phyloP scores from a whole-genome alignment of 2,113 vertebrate species.

The Scophthalmus maximus region DNA sequence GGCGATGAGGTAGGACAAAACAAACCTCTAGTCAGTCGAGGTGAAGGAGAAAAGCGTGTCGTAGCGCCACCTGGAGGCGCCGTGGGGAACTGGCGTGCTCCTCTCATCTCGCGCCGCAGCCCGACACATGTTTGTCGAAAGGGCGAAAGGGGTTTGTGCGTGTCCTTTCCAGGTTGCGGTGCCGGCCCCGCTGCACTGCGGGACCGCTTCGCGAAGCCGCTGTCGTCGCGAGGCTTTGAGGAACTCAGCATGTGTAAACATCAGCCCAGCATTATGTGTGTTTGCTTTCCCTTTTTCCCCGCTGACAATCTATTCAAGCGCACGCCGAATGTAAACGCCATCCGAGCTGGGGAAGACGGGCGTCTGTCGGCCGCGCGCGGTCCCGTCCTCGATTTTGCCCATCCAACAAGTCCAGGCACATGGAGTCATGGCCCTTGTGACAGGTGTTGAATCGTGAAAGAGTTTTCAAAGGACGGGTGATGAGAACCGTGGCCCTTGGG shows the following conservation, averaged over 20 bases:
- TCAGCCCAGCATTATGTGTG: not conserved
- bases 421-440: no score
- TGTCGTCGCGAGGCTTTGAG: conserved; percentile 2
- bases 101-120: not conserved
- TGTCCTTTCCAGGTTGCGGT: no score
- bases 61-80: conserved; percentile 41
- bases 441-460: no score
- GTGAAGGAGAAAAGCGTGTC: not conserved
- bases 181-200: no score
- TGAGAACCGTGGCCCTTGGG: conserved; percentile 8
- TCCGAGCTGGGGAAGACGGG: not conserved
- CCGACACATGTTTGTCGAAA: conserved; percentile 47
- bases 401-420: not conserved
- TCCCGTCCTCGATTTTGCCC: not conserved
- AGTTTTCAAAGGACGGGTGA: no score
- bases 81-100: conserved; percentile 14
- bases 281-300: conserved; percentile 1
- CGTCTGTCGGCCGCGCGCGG: not conserved
- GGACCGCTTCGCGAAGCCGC: not conserved
- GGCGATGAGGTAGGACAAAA: not conserved
- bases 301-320: not conserved
- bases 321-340: conserved; percentile 18
- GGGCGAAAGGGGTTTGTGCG: not conserved
- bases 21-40: conserved; percentile 1
- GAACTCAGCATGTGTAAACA: conserved; percentile 31